These are phyloP conservation scores for Mormyrus proboscirostris DNA, from an alignment of 2,797 vertebrate species.

Conservation along the genomic window DNA sequence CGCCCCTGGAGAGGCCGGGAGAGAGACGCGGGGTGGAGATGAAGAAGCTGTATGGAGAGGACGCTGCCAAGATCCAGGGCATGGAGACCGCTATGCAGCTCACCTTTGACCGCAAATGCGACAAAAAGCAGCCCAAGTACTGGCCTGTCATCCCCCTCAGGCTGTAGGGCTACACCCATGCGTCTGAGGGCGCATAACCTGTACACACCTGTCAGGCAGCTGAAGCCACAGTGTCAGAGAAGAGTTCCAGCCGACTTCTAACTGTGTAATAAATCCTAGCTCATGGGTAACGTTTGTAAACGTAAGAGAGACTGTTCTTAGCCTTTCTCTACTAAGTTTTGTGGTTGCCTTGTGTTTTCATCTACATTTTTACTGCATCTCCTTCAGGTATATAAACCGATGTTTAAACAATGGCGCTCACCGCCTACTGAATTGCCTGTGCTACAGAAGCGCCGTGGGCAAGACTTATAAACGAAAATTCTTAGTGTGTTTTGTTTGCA, in stretches of 20 bases:
- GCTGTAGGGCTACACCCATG: slow-evolving; percentile 51
- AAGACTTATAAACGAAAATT: background rate
- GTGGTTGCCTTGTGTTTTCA: background rate
- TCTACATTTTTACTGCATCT: background rate
- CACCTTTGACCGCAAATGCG: slow-evolving; percentile 75
- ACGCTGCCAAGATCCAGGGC: slow-evolving; percentile 77
- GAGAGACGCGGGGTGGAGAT: slow-evolving; percentile 78
- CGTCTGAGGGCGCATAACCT: background rate
- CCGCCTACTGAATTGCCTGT: background rate
- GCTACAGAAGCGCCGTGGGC: background rate
- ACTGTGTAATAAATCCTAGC: background rate
- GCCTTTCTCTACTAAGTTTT: background rate
- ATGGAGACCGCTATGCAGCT: slow-evolving; percentile 81
- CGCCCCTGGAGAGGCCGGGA: slow-evolving; percentile 73
- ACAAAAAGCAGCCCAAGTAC: slow-evolving; percentile 86
- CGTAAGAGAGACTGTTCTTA: background rate
- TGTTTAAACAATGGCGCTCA: background rate
- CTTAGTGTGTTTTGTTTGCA: background rate
- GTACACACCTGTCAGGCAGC: background rate
- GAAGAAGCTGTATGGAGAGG: slow-evolving; percentile 77
- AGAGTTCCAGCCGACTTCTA: background rate
- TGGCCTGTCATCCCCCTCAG: slow-evolving; percentile 91
- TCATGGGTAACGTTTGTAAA: background rate
- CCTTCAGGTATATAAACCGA: background rate
- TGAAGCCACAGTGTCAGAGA: background rate